Evolutionary conservation across 2,888 invertebrate species (phyloP).

Genomic region (Linnaemya vulpina): DNA sequence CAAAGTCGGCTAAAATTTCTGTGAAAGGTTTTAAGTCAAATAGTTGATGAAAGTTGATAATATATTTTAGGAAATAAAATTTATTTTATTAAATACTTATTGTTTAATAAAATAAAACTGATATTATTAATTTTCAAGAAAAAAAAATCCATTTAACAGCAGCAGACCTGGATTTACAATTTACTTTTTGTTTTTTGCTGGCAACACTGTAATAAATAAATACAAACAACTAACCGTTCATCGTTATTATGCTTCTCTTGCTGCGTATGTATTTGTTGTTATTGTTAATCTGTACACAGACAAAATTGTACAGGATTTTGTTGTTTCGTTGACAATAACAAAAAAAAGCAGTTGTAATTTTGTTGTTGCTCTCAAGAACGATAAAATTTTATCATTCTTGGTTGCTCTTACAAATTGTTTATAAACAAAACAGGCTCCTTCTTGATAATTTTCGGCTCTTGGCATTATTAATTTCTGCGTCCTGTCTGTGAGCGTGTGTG

Average conservation of each 20-base stretch:
- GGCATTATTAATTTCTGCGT: not conserved
- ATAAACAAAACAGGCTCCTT: constrained; percentile 26
- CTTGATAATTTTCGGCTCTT: not conserved
- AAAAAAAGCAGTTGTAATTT: not conserved
- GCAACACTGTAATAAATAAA: not conserved
- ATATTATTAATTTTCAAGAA: no score
- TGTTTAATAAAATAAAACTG: no score
- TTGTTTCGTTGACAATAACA: constrained; percentile 23
- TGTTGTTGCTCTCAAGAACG: no score
- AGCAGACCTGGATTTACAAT: not conserved
- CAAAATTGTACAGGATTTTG: not conserved
- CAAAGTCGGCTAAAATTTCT: no score
- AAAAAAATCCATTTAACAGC: not conserved
- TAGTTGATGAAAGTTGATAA: no score
- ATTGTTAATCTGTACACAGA: constrained; percentile 22
- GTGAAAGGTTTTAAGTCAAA: no score
- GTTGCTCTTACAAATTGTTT: constrained; percentile 34
- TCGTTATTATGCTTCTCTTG: not conserved
- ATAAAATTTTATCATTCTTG: no score
- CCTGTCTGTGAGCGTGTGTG: no score
- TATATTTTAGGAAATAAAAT: no score
- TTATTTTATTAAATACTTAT: no score
- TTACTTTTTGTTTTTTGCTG: not conserved
- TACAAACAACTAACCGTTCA: constrained; percentile 28
- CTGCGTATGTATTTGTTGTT: constrained; percentile 15